Base-by-base conservation (phyloP, 2,888 invertebrate genomes). In the Heliconius aoede region DNA sequence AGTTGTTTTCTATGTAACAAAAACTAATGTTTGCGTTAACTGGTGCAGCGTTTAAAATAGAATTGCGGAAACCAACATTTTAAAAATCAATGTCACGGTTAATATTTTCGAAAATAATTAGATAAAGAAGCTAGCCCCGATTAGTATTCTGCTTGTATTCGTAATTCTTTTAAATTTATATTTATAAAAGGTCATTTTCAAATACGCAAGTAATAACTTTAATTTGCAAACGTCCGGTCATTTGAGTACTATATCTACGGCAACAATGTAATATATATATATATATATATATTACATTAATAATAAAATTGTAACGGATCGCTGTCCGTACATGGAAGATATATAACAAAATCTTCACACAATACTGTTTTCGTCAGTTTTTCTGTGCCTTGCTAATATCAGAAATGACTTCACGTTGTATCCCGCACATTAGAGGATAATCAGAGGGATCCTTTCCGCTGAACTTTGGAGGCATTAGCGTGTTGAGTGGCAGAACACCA, bases 81-180 rank as follows among this genome's bases (percentile, higher is more conserved):
- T 24, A 24, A 36, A 36, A 65, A 65, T 36, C 36, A 36, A 65
- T 65, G 65, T 65, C 36, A 24, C 15, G 8, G 36, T 65, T 36
- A 24, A 65, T 65, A 24, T 65, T 65, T 36, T 24, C 36, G 30
- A 36, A 65, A 40, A 36, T 40, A 36, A 40, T 65, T 65, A 26
- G 24, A 24, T 64, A 40, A 65, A 36, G 36, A 65, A 36, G 36
- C 24, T 24, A 65, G 36, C 65, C 65, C 65, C 15, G 36, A 36
- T 65, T 65, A 65, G 65, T 65, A 65, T 65, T 36, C 64, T 65
- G 64, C 64, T 65, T 65, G 24, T 32, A 7, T 64, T 64, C 32
- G 36, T 65, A n/a, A 64, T 64, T 24, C 7, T 24, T n/a, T 36
- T 65, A 1, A 24, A 65, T 65, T 36, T 36, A 65, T 36, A 32